Evolutionary conservation across 2,888 invertebrate species (phyloP), one percentile per base, ranked within the genome.

Genomic region (Agonopterix alstromeriana): DNA sequence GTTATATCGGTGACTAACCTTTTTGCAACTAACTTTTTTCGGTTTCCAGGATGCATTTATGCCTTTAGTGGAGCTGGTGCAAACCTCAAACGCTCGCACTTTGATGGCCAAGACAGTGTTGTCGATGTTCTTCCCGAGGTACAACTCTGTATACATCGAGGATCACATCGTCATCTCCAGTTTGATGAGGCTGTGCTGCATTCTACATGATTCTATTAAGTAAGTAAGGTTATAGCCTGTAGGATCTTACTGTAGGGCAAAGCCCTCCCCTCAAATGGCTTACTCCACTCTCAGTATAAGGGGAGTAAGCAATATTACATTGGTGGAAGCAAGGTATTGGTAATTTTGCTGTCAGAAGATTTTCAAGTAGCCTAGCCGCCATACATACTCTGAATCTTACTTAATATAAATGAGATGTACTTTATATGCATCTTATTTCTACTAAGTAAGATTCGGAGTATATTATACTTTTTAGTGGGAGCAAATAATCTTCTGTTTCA

Each of bases 121-220:
- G 60, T 90, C 92, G n/a, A 90, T 91, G 55, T 86, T 87, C 64
- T 86, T 91, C 89, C 63, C 90, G 8, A 64, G 84, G 85, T 74
- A 67, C 77, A 83, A 64, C 61, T 55, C 90, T 61, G 63, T 87
- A 27, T 61, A 73, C 38, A 92, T 94, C 27, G 93, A 92, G 48
- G 97, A 98, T 82, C 95, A 95, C 35, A 94, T 98, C 38, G 93
- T 97, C 46, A 95, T 95, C 48, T 95, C 96, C 71, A 94, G 96
- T 48, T 86, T 98, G 45, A 95, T 97, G 93, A 95, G 95, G 70
- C 91, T 98, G 10, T 95, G 96, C 63, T 94, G 94, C 67, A 93
- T 95, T 57, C 90, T 99, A 63, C 98, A 99, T 73, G 98, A 99
- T 78, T 96, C 95, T 3, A 95, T 98, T 45, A 97, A 95, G 96